Base-by-base conservation (phyloP, 2,797 vertebrate genomes). In the Poecilia wingei region DNA sequence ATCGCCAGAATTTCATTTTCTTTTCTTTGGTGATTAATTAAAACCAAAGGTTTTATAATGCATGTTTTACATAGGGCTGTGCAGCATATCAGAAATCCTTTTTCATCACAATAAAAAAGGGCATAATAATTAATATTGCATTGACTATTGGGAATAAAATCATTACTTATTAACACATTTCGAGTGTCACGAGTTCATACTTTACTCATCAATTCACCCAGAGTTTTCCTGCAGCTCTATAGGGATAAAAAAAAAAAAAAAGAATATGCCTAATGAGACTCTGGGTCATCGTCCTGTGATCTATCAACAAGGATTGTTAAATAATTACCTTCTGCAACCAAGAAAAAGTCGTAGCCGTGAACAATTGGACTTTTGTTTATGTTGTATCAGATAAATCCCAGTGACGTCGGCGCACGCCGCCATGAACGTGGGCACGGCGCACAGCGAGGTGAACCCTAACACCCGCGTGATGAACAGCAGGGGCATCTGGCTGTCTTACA, bases 371-470 rank as follows among this genome's bases (percentile, higher is more conserved):
- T 16, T 69, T 13, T 45, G 68, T 45, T 70, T 1, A 14, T 45
- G 1, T 45, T 28, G 8, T 13, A 43, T 70, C 68, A n/a, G 22
- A 28, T 43, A n/a, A 45, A 45, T 70, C 3, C 25, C 25, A 22
- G 68, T 20, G 36, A 22, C 64, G 6, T 68, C 64, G 12, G 64
- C 12, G 4, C 36, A 25, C 1, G 36, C 8, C 36, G 6, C 64
- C 64, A 99, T 99, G 98, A 99, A 99, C 6, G 98, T 99, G 85
- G 98, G 98, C 76, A 98, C 99, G 85, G 98, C 98, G 82, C 98
- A 99, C 95, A 99, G 98, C 46, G 98, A 99, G 93, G 98, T 98
- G 84, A 99, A 99, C 93, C 98, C 98, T 71, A 99, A 99, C 91
- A 99, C 98, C 0, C 95, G 97, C 72, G 98, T 99, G 86, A 99